Evolutionary conservation across 2,113 vertebrate species (phyloP).

Genomic region (Macquaria ambigua): DNA sequence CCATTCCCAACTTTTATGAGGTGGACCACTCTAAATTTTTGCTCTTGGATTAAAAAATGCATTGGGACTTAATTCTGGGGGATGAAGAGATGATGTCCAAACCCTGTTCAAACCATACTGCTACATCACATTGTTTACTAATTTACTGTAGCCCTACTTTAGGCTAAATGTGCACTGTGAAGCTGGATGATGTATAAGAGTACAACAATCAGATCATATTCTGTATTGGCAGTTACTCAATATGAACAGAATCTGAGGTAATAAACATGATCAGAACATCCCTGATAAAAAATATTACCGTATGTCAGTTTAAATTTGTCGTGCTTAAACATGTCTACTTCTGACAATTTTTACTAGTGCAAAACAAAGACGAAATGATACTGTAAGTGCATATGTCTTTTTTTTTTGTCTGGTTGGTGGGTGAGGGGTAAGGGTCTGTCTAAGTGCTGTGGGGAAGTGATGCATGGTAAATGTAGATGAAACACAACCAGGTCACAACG

Average conservation of each 20-base stretch:
- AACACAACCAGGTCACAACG: slow-evolving; percentile 80
- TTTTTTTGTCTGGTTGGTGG: slow-evolving; percentile 48
- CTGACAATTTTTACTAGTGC: background rate
- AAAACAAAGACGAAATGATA: slow-evolving; percentile 6
- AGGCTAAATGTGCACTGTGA: background rate
- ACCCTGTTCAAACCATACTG: background rate
- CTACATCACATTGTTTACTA: background rate
- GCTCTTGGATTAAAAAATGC: background rate
- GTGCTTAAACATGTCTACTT: background rate
- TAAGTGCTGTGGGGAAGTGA: slow-evolving; percentile 80
- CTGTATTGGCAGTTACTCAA: background rate
- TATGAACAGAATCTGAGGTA: background rate
- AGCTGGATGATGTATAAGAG: background rate
- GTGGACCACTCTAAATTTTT: background rate
- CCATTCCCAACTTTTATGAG: background rate
- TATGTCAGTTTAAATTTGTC: background rate
- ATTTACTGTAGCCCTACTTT: background rate
- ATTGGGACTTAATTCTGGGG: background rate
- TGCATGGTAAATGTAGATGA: slow-evolving; percentile 78
- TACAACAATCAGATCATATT: background rate
- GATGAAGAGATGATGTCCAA: background rate
- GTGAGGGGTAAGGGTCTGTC: slow-evolving; percentile 30
- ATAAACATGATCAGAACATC: background rate
- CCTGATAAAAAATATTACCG: background rate
- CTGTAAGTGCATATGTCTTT: background rate